These are phyloP conservation scores for Etia nguti DNA, from an alignment of 2,113 vertebrate genomes.

Conservation along the genomic window DNA sequence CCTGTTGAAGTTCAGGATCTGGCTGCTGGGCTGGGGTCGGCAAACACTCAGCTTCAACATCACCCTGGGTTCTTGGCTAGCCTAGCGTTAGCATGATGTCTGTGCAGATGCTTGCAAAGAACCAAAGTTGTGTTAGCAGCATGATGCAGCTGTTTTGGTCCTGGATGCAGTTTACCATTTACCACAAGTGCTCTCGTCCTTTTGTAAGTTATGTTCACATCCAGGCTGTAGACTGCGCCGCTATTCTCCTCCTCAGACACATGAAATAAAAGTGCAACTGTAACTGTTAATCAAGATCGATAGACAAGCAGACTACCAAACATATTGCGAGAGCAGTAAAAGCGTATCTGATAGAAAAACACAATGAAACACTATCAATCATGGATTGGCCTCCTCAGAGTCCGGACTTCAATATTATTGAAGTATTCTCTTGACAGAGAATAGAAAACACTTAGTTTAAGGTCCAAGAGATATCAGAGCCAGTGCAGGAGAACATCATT, in stretches of 20 bases:
- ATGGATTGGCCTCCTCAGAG: neutral
- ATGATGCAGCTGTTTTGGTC: neutral
- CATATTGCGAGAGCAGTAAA: neutral
- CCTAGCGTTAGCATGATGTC: neutral
- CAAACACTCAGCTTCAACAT: neutral
- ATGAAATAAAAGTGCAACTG: rapidly evolving
- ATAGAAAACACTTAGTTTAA: neutral
- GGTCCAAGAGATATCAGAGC: neutral
- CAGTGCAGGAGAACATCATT: neutral
- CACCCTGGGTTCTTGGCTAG: neutral
- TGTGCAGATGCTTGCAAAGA: neutral
- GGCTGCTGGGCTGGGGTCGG: neutral
- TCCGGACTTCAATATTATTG: neutral
- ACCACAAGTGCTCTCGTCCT: neutral
- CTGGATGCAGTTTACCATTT: neutral
- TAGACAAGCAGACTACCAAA: neutral
- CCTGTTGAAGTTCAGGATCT: neutral
- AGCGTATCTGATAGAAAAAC: neutral
- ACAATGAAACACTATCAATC: neutral
- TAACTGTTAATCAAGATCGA: neutral
- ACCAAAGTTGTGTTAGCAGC: neutral
- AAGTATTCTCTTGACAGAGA: neutral
- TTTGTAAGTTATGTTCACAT: neutral
- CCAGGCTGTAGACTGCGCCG: neutral
- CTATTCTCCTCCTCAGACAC: neutral